Evolutionary conservation across 2,113 vertebrate genomes (phyloP), one percentile per base, ranked within the genome.

Genomic region (Corvus hawaiiensis): DNA sequence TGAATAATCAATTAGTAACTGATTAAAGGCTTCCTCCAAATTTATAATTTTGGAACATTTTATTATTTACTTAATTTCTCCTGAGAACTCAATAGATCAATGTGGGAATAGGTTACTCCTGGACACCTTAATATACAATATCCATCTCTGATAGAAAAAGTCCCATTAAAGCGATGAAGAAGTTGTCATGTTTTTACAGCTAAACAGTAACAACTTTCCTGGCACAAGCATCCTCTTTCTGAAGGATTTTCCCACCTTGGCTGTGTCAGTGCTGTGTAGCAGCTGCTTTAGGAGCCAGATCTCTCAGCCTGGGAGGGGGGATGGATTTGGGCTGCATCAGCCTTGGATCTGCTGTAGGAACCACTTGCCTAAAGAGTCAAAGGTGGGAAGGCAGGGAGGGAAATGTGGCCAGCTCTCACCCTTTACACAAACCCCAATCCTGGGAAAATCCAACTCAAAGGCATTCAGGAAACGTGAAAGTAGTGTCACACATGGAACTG

Each of bases 1-100:
- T 97, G 98, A 98, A 98, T 98, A 98, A 98, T 98, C 96, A 97
- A 98, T 98, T 98, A 99, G 98, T 98, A 99, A 99, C 98, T 98
- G 98, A 99, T 98, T 98, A 98, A 98, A 99, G 96, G 79, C 90
- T 89, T 94, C 64, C 74, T 76, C 79, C 79, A 90, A 74, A 96
- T 89, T 91, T 87, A 91, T 87, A 24, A 67, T 33, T 39, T 86
- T 10, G 18, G 46, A 94, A 51, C 16, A 61, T 62, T 59, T 87
- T 32, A 51, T 93, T 94, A 74, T 85, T 90, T 92, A 79, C 94
- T 95, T 96, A 55, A 26, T 89, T 87, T 71, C 56, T 92, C 76
- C 21, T 18, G 32, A 90, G 76, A 86, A 78, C 43, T 83, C 88
- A 72, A 87, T 17, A 80, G 77, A 88, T 88, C 79, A 67, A 48